Base-by-base conservation (phyloP, 64 coral and sea anemone species). In the Pocillopora verrucosa region DNA sequence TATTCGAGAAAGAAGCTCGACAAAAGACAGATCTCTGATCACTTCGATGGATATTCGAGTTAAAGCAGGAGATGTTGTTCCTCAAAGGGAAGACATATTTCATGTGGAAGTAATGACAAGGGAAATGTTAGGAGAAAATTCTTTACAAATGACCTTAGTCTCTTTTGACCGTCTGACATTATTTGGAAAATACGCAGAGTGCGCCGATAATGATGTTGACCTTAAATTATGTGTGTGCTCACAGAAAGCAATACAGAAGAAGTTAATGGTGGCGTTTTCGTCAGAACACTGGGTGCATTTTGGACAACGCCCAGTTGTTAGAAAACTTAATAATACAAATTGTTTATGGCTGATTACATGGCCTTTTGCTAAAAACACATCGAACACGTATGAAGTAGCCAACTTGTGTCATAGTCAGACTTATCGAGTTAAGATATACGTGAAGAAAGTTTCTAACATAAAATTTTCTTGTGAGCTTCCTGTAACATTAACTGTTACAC, bases 141-240 rank as follows among this genome's bases (percentile, higher is more conserved):
- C 91, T 45, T 11, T 96, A 59, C 79, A 90, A 60, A 87, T 96
- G 91, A 83, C 38, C 34, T 69, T 96, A 16, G 1, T 96, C 59
- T 64, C 86, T 59, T 96, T 90, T 58, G 94, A 96, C 80, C 82
- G 94, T 60, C 56, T 96, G 34, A 90, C 94, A 2, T 59, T 89
- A 57, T 96, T 82, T 24, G 94, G 94, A 15, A 93, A 77, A 16
- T 96, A 96, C 60, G 68, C 24, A n/a, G 58, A 16, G 22, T 96
- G 94, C 67, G 94, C 91, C 14, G 88, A 93, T 82, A 26, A 77
- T 12, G 88, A 65, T 37, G 94, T 96, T 56, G 30, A 69, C 1
- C 45, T 90, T 3, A 96, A 93, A 72, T 70, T 96, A 37, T 96
- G 94, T 24, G 69, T 96, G 26, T 96, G 94, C 58, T 96, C 91